phyloP scores from a whole-genome alignment of 2,888 invertebrate species.

The Pachymerium ferrugineum region DNA sequence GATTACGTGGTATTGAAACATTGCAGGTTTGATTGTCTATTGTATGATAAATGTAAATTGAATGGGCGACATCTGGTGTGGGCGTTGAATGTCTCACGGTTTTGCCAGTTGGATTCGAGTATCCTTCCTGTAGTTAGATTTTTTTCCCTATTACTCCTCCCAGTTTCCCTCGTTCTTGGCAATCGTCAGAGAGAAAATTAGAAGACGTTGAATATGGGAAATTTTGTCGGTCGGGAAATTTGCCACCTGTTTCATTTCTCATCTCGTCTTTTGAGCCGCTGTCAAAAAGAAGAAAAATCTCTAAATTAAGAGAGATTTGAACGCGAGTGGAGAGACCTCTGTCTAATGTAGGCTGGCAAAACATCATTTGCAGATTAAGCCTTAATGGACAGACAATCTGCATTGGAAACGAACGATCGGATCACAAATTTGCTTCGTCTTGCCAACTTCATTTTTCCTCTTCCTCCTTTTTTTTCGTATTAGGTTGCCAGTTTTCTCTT shows the following conservation, averaged over 20 bases:
- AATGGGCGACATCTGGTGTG: too few species aligned
- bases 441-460: background rate
- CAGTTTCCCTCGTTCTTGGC: too few species aligned
- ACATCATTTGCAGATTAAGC: slow-evolving; percentile 10
- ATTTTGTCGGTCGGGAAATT: slow-evolving; percentile 6
- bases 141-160: too few species aligned
- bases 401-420: background rate
- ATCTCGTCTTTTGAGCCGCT: slow-evolving; percentile 3
- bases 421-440: background rate
- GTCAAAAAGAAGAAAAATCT: slow-evolving; percentile 14
- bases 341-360: background rate
- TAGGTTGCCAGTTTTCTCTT: too few species aligned
- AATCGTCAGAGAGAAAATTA: background rate
- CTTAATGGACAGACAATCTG: slow-evolving; percentile 17
- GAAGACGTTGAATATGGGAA: background rate
- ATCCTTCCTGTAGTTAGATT: too few species aligned
- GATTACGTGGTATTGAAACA: too few species aligned
- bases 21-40: too few species aligned
- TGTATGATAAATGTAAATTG: too few species aligned
- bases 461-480: too few species aligned
- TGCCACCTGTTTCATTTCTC: slow-evolving; percentile 14
- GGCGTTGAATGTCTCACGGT: too few species aligned
- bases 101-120: too few species aligned
- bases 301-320: slow-evolving; percentile 14
- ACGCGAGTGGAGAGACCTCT: background rate